These are phyloP conservation scores for Brachyptera putata DNA, from an alignment of 2,888 invertebrate species.

Conservation along the genomic window DNA sequence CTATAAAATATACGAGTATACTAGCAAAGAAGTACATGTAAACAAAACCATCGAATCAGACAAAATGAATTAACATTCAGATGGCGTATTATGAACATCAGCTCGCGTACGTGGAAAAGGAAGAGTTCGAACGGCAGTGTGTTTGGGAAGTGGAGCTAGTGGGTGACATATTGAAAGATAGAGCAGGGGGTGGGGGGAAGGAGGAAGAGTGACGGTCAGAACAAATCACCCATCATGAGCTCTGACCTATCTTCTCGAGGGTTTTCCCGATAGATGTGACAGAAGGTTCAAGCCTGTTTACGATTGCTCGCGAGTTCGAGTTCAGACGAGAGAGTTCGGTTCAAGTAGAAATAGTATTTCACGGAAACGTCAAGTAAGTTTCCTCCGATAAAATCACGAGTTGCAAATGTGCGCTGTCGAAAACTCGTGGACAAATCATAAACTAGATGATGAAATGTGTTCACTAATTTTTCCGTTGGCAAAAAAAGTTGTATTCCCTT, in stretches of 20 bases:
- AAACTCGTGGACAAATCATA: background rate
- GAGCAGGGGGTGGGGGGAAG: background rate
- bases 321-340: background rate
- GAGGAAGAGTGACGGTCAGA: background rate
- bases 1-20: too few species aligned
- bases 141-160: background rate
- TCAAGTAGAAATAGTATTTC: background rate
- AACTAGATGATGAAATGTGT: background rate
- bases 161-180: conserved; percentile 2
- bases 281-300: background rate
- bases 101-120: too few species aligned
- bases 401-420: background rate
- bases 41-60: too few species aligned
- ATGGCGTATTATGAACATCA: too few species aligned
- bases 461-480: background rate
- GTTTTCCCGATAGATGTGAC: background rate
- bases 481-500: background rate
- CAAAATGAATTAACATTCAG: too few species aligned
- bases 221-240: background rate
- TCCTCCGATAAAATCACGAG: background rate
- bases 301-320: background rate
- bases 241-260: background rate
- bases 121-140: too few species aligned
- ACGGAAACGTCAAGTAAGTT: background rate
- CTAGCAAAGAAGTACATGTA: too few species aligned